Conservation (phyloP, 64 coral and sea anemone genomes). For the Montipora capricornis region DNA sequence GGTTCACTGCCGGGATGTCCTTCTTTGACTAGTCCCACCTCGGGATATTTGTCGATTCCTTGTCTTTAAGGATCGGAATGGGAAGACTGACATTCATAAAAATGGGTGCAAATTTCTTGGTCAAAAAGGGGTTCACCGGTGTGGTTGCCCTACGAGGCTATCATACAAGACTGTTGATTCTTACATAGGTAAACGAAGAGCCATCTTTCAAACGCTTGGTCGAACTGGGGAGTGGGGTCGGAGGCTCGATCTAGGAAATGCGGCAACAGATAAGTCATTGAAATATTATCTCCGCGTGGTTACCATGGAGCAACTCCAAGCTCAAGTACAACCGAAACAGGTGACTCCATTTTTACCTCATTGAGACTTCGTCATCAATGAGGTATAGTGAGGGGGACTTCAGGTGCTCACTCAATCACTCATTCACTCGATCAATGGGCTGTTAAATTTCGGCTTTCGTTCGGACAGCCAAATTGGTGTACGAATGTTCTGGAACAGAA, state of each 20-base stretch:
- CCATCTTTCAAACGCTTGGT: constrained; percentile 28
- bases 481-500: no score
- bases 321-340: constrained; percentile 27
- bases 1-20: constrained; percentile 14
- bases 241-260: constrained; percentile 50
- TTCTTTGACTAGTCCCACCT: constrained; percentile 19
- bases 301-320: constrained; percentile 45
- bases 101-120: constrained; percentile 41
- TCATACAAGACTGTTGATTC: constrained; percentile 68
- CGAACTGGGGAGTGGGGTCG: constrained; percentile 53
- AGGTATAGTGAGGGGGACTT: no score
- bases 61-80: constrained; percentile 45
- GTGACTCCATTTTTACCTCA: constrained; percentile 11
- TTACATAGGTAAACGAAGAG: constrained; percentile 51
- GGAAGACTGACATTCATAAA: constrained; percentile 43
- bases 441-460: no score
- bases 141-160: constrained; percentile 54
- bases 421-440: no score
- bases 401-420: no score
- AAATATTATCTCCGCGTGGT: constrained; percentile 56
- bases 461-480: no score
- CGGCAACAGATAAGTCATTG: constrained; percentile 47
- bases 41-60: constrained; percentile 52
- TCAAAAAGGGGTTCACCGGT: constrained; percentile 9
- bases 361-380: no score